Base-by-base conservation (phyloP, 1,140 invertebrate genomes). In the Ceratitis capitata region DNA sequence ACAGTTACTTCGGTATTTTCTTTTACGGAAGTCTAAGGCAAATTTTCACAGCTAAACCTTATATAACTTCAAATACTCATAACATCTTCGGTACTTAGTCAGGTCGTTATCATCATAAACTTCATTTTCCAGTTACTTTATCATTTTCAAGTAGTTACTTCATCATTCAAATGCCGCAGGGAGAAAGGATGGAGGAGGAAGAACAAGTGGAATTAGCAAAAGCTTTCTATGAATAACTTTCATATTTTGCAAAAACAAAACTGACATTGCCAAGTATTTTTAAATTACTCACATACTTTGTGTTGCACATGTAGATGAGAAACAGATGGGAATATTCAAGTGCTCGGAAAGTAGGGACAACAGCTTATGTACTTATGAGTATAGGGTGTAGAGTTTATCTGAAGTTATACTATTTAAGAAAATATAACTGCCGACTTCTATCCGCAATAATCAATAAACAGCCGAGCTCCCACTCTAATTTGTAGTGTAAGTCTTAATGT, bases 61-160 rank as follows among this genome's bases (percentile, higher is more conserved):
- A 56, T 53, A 12, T 47, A 2, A 7, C 26, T 53, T 83, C 53
- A 83, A 56, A 12, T 3, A n/a, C n/a, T n/a, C n/a, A n/a, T 26
- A 32, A 6, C 19, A 29, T 32, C 82, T n/a, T 58, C 14, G 42
- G 1, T 83, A 51, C 45, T 29, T 56, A 83, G 49, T 53, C 12
- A 35, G 39, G 39, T 78, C 39, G 69, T 83, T 58, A 83, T 83
- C 53, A 32, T 32, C 82, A 83, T 83, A 83, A 58, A 35, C 82
- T 83, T 83, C 42, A 29, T 42, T 39, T 83, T 29, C 49, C 45
- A 45, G 39, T 78, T 78, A 78, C 45, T 78, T 78, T 78, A 78
- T 45, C 35, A 78, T 78, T 78, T 78, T 45, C 35, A 32, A n/a
- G 69, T 78, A 42, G 39, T 78, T 78, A 78, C 39, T 78, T 26